Percentiles rank a stretch among this genome's conserved stretches.
These are phyloP conservation scores for Pseudoips prasinana DNA, from an alignment of 2,888 invertebrate species.

Conservation along the genomic window DNA sequence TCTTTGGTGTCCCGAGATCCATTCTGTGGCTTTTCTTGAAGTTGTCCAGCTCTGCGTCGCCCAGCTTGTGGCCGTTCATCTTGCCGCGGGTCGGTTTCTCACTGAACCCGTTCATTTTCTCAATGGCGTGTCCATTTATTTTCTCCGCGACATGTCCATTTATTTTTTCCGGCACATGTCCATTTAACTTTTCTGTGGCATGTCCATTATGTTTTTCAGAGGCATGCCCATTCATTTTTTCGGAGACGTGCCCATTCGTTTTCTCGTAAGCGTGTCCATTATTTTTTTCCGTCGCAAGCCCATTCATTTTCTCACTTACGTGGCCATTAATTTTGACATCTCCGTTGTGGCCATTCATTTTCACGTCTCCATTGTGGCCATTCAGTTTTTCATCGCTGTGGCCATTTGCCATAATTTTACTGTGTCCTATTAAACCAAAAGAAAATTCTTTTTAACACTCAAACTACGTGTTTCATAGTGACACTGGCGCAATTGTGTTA, in stretches of 20 bases:
- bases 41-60: constrained; percentile 39
- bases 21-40: constrained; percentile 52
- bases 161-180: constrained; percentile 33
- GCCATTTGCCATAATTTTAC: constrained; percentile 45
- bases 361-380: constrained; percentile 33
- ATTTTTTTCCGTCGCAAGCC: constrained; percentile 31
- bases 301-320: constrained; percentile 30
- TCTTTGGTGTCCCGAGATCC: constrained; percentile 74
- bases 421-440: constrained; percentile 71
- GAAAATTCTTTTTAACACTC: constrained; percentile 53
- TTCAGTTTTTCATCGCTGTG: constrained; percentile 34
- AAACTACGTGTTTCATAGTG: constrained; percentile 37
- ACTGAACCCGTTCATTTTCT: constrained; percentile 39
- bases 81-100: constrained; percentile 39
- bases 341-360: constrained; percentile 38
- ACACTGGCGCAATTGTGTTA: constrained; percentile 72
- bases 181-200: constrained; percentile 28
- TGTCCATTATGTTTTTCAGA: constrained; percentile 33
- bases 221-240: constrained; percentile 40
- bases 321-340: constrained; percentile 13
- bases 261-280: constrained; percentile 23
- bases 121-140: constrained; percentile 28
- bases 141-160: constrained; percentile 38
- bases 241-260: constrained; percentile 31
- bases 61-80: constrained; percentile 34